Percentiles rank a stretch among this genome's conserved stretches.
Evolutionary conservation across 2,797 vertebrate species (phyloP).

Genomic region (Gila robusta): DNA sequence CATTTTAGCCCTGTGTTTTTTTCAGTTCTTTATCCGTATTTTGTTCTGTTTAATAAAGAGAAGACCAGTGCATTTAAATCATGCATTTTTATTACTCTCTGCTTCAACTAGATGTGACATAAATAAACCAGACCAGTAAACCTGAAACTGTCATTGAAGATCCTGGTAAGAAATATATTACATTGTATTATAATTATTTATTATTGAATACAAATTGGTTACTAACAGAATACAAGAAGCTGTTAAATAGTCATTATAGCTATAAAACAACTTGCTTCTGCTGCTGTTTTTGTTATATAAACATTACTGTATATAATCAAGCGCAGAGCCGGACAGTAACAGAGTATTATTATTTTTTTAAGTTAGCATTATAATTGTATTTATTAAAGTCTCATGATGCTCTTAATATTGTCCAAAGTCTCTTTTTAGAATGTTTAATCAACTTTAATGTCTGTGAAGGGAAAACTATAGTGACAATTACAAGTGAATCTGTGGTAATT

Average conservation of each 20-base stretch:
- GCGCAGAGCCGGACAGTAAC: too few relatives aligned
- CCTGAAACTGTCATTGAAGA: too few relatives aligned
- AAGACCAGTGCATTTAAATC: too few relatives aligned
- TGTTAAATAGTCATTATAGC: not conserved
- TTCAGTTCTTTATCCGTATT: too few relatives aligned
- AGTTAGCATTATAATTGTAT: too few relatives aligned
- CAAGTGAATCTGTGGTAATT: not conserved
- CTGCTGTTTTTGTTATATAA: not conserved
- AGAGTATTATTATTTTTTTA: not conserved
- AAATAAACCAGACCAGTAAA: too few relatives aligned
- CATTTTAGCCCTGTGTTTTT: too few relatives aligned
- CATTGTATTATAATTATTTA: not conserved
- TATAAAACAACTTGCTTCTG: not conserved
- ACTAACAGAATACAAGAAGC: not conserved
- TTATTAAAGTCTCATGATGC: not conserved
- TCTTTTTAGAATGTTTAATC: not conserved
- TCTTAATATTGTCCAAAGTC: not conserved
- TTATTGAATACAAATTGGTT: not conserved
- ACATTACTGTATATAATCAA: too few relatives aligned
- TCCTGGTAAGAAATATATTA: too few relatives aligned
- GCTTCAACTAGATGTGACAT: too few relatives aligned
- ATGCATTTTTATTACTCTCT: too few relatives aligned
- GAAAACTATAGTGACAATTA: not conserved
- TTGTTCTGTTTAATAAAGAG: too few relatives aligned
- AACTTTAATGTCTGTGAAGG: not conserved